Base-by-base conservation (phyloP, 1,140 invertebrate species). In the Bombus pyrosoma region DNA sequence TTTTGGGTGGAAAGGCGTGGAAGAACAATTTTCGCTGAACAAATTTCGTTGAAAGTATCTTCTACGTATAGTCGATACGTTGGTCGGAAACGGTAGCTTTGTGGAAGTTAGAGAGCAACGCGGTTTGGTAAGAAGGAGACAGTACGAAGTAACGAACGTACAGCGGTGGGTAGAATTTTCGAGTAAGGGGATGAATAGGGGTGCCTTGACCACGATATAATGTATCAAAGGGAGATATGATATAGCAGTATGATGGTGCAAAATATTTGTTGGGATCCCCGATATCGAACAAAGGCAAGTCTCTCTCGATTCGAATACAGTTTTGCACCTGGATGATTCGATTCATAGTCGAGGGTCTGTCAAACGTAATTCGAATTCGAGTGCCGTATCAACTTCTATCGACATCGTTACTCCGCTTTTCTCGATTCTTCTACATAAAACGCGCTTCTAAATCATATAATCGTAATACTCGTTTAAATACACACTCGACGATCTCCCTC, bases 151-250 rank as follows among this genome's bases (percentile, higher is more conserved):
- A 39, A 77, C 15, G 37, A 78, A 32, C 12, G 1, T 2, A 8
- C 15, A 59, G 28, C 37, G 47, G 32, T 32, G 41, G 78, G 37
- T n/a, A 72, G 68, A 72, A 32, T 59, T 59, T 25, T 28, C 68
- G 25, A 25, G 25, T 4, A 15, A 32, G 68, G 47, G 47, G 78
- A 71, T 1, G n/a, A 47, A 39, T 12, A 74, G 57, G 71, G 66
- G 43, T 53, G 81, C 28, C 37, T 66, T 34, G 80, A 25, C 53
- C 69, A 28, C 41, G 43, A 43, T 66, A 47, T 66, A 75, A 73
- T 37, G 59, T 66, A 57, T 74, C 57, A 82, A 73, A 47, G 81
- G 81, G 71, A 78, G 75, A 78, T 43, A 77, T 12, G 57, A 59
- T 62, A 78, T 32, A 78, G 75, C 18, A 2, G 75, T 13, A 64